Evolutionary conservation across 2,888 invertebrate species (phyloP).

Genomic region (Micoletzkya japonica): DNA sequence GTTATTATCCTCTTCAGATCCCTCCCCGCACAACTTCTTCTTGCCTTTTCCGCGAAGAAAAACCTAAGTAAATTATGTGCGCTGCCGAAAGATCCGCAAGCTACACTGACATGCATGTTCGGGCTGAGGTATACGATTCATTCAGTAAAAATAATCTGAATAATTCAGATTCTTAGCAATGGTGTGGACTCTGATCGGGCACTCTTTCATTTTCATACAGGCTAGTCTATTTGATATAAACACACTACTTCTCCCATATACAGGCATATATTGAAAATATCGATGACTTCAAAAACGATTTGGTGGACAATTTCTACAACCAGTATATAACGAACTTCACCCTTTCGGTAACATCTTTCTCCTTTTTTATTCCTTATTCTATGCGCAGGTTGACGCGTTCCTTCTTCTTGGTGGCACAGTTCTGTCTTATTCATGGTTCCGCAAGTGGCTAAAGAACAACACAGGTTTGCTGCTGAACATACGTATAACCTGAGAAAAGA

Average conservation of each 20-base stretch:
- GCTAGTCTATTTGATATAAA: slow-evolving; percentile 10
- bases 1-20: too few species aligned
- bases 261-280: slow-evolving; percentile 60
- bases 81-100: slow-evolving; percentile 59
- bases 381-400: slow-evolving; percentile 53
- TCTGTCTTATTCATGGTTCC: slow-evolving; percentile 61
- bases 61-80: slow-evolving; percentile 52
- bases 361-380: neutral
- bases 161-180: slow-evolving; percentile 55
- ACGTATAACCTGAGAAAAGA: neutral
- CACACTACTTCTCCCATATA: neutral
- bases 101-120: slow-evolving; percentile 59
- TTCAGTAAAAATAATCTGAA: neutral
- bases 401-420: slow-evolving; percentile 52
- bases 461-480: slow-evolving; percentile 38
- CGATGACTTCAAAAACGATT: slow-evolving; percentile 58
- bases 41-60: slow-evolving; percentile 59
- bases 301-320: slow-evolving; percentile 58
- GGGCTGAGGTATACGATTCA: slow-evolving; percentile 45
- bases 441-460: slow-evolving; percentile 62
- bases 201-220: slow-evolving; percentile 63
- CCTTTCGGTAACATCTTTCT: slow-evolving; percentile 37
- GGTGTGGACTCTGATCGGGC: slow-evolving; percentile 63
- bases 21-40: slow-evolving; percentile 49
- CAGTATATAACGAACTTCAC: slow-evolving; percentile 64